phyloP scores from a whole-genome alignment of 2,113 vertebrate genomes.

The Sylvietta virens region DNA sequence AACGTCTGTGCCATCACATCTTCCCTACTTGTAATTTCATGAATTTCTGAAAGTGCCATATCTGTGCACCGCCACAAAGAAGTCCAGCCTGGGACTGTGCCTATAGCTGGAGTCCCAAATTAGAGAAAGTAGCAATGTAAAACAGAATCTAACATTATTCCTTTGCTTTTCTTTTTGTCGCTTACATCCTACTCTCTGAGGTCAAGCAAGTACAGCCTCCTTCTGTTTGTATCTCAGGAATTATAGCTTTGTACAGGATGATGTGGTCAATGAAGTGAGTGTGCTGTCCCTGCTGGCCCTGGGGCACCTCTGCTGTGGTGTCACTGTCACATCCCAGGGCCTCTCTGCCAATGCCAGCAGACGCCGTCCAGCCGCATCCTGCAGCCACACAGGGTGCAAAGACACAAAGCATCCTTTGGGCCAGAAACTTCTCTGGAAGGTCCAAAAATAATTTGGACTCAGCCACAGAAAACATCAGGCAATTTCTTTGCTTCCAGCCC shows the following conservation, averaged over 20 bases:
- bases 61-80: background rate
- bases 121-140: background rate
- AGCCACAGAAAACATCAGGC: background rate
- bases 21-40: background rate
- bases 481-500: background rate
- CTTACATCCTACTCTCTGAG: background rate
- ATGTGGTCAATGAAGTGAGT: background rate
- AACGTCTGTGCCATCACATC: accelerated
- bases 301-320: background rate
- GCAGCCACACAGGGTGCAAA: background rate
- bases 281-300: background rate
- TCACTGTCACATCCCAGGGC: accelerated
- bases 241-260: background rate
- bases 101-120: background rate
- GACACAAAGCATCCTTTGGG: background rate
- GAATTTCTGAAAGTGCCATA: background rate
- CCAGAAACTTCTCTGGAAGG: background rate
- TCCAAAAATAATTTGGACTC: slow-evolving; percentile 2
- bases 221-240: background rate
- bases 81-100: background rate
- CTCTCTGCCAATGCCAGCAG: background rate
- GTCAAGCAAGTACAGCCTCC: background rate
- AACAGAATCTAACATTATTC: background rate
- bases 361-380: accelerated
- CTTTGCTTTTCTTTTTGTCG: background rate